phyloP scores from a whole-genome alignment of 1,140 invertebrate genomes.

The Drosophila baimaii region DNA sequence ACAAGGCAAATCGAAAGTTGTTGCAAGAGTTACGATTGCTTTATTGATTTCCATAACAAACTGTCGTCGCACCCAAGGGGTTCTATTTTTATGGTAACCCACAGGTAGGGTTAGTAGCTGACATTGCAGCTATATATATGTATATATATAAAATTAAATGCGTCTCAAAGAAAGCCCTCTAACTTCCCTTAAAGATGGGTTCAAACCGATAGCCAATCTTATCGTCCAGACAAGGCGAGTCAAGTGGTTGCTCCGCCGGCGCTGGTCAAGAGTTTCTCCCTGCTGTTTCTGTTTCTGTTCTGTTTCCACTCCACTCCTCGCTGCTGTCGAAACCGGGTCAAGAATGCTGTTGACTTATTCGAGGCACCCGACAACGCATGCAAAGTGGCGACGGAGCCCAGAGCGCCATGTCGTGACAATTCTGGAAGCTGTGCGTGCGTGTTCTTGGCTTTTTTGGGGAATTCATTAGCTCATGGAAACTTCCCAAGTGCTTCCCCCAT shows the following conservation, averaged over 20 bases:
- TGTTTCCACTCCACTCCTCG: slow-evolving; percentile 7
- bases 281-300: slow-evolving; percentile 30
- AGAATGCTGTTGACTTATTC: slow-evolving; percentile 49
- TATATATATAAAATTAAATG: not conserved
- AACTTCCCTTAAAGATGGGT: not conserved
- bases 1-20: slow-evolving; percentile 21
- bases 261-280: slow-evolving; percentile 40
- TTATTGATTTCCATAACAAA: slow-evolving; percentile 40
- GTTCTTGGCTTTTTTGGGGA: slow-evolving; percentile 45
- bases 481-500: slow-evolving; percentile 31
- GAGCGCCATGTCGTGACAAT: slow-evolving; percentile 44
- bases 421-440: slow-evolving; percentile 63
- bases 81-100: slow-evolving; percentile 26
- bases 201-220: slow-evolving; percentile 35
- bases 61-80: slow-evolving; percentile 8
- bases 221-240: slow-evolving; percentile 14
- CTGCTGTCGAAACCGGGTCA: slow-evolving; percentile 67
- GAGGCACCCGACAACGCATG: slow-evolving; percentile 33
- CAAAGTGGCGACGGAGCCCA: slow-evolving; percentile 42
- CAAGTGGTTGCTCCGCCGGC: slow-evolving; percentile 22
- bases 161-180: slow-evolving; percentile 1
- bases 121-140: slow-evolving; percentile 1
- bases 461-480: slow-evolving; percentile 58
- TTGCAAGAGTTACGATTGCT: slow-evolving; percentile 11
- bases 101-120: not conserved